Evolutionary conservation across 2,888 invertebrate genomes (phyloP).

Genomic region (Blastobasis adustella): DNA sequence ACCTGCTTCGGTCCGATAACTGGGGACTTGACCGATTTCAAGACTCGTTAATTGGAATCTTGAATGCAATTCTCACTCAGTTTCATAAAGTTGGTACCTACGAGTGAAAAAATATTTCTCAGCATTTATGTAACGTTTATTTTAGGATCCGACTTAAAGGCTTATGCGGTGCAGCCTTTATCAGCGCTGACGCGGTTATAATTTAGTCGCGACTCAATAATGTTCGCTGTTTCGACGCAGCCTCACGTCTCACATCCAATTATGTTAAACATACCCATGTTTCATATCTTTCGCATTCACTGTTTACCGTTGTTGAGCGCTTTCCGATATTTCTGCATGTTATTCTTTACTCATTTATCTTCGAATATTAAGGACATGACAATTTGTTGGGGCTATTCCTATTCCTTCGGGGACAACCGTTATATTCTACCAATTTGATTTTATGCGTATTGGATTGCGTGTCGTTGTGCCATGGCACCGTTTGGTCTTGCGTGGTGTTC

Average conservation of each 20-base stretch:
- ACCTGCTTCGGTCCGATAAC: too few relatives aligned
- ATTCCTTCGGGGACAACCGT: constrained; percentile 21
- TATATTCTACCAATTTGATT: constrained; percentile 30
- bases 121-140: constrained; percentile 28
- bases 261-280: background rate
- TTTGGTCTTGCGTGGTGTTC: constrained; percentile 33
- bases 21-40: background rate
- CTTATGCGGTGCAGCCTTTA: constrained; percentile 29
- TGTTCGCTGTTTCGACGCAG: constrained; percentile 14
- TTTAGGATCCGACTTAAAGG: constrained; percentile 19
- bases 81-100: constrained; percentile 11
- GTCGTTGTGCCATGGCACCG: constrained; percentile 6
- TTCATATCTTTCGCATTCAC: background rate
- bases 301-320: too few relatives aligned
- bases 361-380: background rate
- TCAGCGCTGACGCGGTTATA: constrained; percentile 39
- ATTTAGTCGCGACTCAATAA: constrained; percentile 27
- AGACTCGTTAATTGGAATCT: background rate
- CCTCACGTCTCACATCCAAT: background rate
- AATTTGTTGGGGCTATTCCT: constrained; percentile 4
- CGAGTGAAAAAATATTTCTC: constrained; percentile 25
- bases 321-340: too few relatives aligned
- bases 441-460: constrained; percentile 45
- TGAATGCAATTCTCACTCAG: constrained; percentile 1
- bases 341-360: background rate